Evolutionary conservation across 2,888 invertebrate genomes (phyloP), one percentile per base, ranked within the genome.

Genomic region (Tetragonisca angustula): DNA sequence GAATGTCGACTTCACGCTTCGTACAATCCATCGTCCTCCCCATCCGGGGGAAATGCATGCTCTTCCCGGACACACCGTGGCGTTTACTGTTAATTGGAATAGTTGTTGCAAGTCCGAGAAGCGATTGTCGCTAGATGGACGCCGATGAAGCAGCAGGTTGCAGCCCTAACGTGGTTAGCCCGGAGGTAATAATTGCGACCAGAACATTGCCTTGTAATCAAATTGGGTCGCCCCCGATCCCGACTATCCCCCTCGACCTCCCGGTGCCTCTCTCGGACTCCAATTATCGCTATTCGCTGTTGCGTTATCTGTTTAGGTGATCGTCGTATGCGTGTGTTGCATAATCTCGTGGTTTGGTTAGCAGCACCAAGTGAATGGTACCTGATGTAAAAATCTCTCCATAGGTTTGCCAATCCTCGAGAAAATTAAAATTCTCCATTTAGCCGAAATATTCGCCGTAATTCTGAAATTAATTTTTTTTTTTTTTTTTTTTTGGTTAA

Each of bases 181-280:
- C 76, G 68, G 67, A 59, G 85, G 82, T 81, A 87, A 89, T 89
- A 89, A 89, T 89, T 87, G 85, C 76, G 86, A 82, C 75, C 80
- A 73, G 85, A 82, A 81, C 85, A 85, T 85, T 80, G 79, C 74
- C 86, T 85, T 78, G 81, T 87, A 87, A 89, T 85, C 86, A 71
- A 86, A 86, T 86, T 82, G 79, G 86, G 86, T 86, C 85, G 81
- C 73, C 65, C 78, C 50, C 76, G 73, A 82, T 79, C 79, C 84
- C 21, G 49, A 27, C 27, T 65, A 69, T 79, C 54, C 27, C 17
- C 15, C 43, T 27, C 27, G 54, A 59, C 85, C n/a, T n/a, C 36
- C 21, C 54, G 67, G 0, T 56, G 79, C 59, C 36, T 74, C 74
- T 68, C 81, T 79, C 76, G 70, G 56, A n/a, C 81, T 79, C 68